These are phyloP conservation scores for Parauchenoglanis ngamensis DNA, from an alignment of 2,797 vertebrate species.

Conservation along the genomic window DNA sequence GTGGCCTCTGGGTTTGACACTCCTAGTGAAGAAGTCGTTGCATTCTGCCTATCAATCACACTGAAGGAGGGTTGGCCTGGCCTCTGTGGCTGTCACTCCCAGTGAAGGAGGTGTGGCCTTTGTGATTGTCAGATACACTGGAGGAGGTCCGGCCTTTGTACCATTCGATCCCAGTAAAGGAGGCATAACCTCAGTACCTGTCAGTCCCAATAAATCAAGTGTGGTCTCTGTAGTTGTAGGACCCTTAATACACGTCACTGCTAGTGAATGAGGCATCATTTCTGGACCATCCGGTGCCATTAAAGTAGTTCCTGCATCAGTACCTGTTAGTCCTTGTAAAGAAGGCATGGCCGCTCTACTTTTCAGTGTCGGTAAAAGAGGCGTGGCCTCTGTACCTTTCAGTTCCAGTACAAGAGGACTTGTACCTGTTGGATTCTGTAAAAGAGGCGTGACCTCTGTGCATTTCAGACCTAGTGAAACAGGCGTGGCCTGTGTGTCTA, in stretches of 20 bases:
- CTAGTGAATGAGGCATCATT: neutral
- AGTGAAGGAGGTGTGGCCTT: neutral
- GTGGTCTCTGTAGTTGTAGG: neutral
- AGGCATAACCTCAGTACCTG: neutral
- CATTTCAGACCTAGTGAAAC: neutral
- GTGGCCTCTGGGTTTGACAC: neutral
- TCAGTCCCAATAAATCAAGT: neutral
- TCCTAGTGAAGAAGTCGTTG: neutral
- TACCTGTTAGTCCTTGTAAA: neutral
- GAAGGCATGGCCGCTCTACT: neutral
- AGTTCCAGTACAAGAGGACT: neutral
- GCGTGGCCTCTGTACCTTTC: neutral
- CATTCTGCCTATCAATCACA: neutral
- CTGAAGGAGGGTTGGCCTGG: neutral
- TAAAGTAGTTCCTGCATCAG: neutral
- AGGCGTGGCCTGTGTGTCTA: neutral
- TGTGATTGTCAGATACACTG: neutral
- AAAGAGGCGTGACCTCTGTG: neutral
- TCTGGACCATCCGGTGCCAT: neutral
- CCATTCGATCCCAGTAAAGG: neutral
- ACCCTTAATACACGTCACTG: neutral
- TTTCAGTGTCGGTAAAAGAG: neutral
- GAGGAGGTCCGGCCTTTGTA: neutral
- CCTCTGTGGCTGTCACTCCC: neutral
- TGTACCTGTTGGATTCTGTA: neutral